Evolutionary conservation across 2,113 vertebrate species (phyloP).

Genomic region (Equus quagga): DNA sequence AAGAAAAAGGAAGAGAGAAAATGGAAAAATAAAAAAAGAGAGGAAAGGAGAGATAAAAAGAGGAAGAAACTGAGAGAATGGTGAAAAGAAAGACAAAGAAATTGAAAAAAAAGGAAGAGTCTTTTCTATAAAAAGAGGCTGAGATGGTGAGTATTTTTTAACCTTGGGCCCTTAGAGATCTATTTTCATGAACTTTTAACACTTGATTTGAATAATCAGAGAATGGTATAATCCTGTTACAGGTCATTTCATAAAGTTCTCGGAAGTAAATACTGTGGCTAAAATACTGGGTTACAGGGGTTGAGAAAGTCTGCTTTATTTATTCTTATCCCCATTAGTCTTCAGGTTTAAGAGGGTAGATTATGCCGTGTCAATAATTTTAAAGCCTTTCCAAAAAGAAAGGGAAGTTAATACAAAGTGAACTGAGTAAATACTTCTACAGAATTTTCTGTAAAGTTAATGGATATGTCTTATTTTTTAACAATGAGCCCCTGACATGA

Average conservation of each 20-base stretch:
- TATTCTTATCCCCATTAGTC: background rate
- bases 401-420: background rate
- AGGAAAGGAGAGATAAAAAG: background rate
- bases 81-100: background rate
- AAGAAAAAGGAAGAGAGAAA: too few relatives aligned
- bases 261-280: background rate
- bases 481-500: background rate
- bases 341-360: background rate
- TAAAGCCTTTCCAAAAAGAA: background rate
- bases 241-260: background rate
- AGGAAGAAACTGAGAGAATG: background rate
- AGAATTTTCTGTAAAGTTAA: background rate
- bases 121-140: background rate
- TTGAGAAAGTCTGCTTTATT: background rate
- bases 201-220: background rate
- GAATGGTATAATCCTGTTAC: background rate
- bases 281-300: background rate
- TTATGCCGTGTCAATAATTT: background rate
- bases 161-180: background rate
- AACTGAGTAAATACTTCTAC: background rate
- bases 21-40: background rate
- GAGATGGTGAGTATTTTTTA: background rate
- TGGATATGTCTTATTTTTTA: background rate
- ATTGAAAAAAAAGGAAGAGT: background rate
- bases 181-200: background rate